Conservation (phyloP, 2,113 vertebrate genomes). For the Myocastor coypus region DNA sequence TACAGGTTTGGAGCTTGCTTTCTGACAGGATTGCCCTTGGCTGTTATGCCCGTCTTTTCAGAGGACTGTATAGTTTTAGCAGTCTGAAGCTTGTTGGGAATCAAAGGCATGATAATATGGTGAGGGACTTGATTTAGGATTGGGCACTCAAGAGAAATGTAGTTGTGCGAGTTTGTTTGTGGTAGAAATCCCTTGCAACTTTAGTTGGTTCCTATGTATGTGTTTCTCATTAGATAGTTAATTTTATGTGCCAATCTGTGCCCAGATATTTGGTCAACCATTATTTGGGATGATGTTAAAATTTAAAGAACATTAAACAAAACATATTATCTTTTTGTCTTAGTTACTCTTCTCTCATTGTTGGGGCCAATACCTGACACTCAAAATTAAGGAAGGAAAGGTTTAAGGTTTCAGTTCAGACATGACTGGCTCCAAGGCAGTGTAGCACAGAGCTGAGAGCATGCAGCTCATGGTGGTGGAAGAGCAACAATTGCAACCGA, state of each 20-base stretch:
- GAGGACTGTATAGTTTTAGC: neutral
- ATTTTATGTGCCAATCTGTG: neutral
- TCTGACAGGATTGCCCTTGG: neutral
- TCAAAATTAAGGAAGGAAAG: no score
- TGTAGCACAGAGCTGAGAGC: no score
- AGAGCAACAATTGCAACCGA: no score
- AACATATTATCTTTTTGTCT: neutral
- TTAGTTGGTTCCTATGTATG: neutral
- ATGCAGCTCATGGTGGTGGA: no score
- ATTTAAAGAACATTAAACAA: slow-evolving; percentile 38
- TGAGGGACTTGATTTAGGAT: neutral
- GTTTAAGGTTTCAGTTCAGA: no score
- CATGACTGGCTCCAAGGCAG: no score
- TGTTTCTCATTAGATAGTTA: slow-evolving; percentile 44
- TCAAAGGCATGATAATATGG: neutral
- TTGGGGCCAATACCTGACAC: no score
- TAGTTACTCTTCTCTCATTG: no score
- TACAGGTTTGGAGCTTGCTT: neutral
- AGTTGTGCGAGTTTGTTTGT: neutral
- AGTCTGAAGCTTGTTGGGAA: neutral
- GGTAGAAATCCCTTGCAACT: neutral
- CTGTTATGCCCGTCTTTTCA: neutral
- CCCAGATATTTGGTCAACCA: neutral
- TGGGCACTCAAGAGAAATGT: neutral
- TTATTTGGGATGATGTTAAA: slow-evolving; percentile 22